A percentile compares a stretch with the other conserved stretches of the same genome.
Conservation (phyloP, 2,888 invertebrate genomes). For the Axea sp. region DNA sequence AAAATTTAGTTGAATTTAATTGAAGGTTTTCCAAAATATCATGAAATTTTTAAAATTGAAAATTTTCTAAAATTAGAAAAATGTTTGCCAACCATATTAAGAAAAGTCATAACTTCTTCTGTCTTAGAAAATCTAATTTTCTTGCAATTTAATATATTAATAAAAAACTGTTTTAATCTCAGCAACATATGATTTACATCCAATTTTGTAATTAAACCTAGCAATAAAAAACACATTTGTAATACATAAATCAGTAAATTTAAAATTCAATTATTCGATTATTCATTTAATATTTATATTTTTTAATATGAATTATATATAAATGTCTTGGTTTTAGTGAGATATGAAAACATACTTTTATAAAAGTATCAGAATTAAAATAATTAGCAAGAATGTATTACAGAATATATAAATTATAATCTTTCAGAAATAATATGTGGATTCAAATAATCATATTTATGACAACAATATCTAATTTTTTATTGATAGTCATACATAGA, state of each 20-base stretch:
- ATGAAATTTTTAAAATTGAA: background rate
- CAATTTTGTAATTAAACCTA: background rate
- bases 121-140: slow-evolving; percentile 1
- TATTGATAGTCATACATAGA: background rate
- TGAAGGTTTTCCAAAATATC: background rate
- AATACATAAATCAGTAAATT: too few relatives aligned
- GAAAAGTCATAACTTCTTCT: background rate
- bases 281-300: too few relatives aligned
- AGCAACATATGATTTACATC: background rate
- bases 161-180: slow-evolving; percentile 1
- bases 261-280: background rate
- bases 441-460: too few relatives aligned
- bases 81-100: background rate
- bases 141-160: background rate
- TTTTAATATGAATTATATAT: too few relatives aligned
- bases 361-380: too few relatives aligned
- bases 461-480: slow-evolving; percentile 3
- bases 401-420: background rate
- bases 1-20: background rate
- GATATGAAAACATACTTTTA: too few relatives aligned
- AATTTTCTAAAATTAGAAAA: background rate
- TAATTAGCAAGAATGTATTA: too few relatives aligned
- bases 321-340: too few relatives aligned
- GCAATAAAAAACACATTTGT: background rate
- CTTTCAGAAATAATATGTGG: background rate